A percentile compares a stretch with the other conserved stretches of the same genome.
Evolutionary conservation across 1,140 invertebrate genomes (phyloP).

Genomic region (Lordiphosa collinella): DNA sequence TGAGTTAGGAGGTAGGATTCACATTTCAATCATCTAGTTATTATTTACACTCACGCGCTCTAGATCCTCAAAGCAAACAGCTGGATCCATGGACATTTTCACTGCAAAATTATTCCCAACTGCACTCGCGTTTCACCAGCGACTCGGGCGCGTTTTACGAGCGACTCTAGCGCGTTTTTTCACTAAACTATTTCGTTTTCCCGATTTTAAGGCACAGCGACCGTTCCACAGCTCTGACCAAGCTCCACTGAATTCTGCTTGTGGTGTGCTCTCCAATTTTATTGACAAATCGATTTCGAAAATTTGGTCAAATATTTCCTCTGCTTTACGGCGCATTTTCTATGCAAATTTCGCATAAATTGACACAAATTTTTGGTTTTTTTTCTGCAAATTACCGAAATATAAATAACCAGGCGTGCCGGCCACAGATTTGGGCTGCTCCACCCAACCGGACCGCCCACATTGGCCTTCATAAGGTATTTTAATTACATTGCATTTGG

Average conservation of each 20-base stretch:
- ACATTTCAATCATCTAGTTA: not conserved
- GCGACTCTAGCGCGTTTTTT: constrained; percentile 21
- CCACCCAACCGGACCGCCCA: constrained; percentile 40
- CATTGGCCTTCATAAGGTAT: constrained; percentile 65
- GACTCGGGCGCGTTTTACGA: constrained; percentile 2
- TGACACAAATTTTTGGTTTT: constrained; percentile 76
- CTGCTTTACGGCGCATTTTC: constrained; percentile 17
- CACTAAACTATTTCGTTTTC: constrained; percentile 13
- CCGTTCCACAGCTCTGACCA: constrained; percentile 56
- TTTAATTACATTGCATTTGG: constrained; percentile 62
- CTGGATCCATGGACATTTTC: constrained; percentile 70
- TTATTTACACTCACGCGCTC: constrained; percentile 60
- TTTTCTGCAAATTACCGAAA: constrained; percentile 37
- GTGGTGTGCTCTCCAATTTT: constrained; percentile 64
- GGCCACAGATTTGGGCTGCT: constrained; percentile 24
- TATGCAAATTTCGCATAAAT: constrained; percentile 61
- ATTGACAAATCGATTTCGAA: constrained; percentile 77
- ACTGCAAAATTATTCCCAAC: not conserved
- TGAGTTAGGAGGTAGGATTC: not conserved
- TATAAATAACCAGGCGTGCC: constrained; percentile 65
- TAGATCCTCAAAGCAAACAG: constrained; percentile 69
- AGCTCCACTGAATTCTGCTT: constrained; percentile 65
- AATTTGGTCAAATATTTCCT: constrained; percentile 35
- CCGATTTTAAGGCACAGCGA: constrained; percentile 33
- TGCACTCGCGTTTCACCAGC: not conserved